Evolutionary conservation across 2,888 invertebrate species (phyloP).

Genomic region (Cephus spinipes): DNA sequence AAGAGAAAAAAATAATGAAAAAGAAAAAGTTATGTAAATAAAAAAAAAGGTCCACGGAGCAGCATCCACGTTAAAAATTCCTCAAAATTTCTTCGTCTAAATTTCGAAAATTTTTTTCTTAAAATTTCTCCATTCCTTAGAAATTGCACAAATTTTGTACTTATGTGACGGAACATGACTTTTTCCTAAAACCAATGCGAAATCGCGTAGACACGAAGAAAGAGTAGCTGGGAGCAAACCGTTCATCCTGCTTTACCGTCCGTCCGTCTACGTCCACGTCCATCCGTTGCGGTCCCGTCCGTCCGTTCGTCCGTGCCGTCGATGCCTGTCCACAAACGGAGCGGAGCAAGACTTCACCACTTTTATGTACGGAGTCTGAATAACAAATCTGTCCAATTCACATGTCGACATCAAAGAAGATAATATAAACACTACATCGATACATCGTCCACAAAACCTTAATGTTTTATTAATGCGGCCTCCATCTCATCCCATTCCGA

Average conservation of each 20-base stretch:
- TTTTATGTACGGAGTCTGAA: conserved; percentile 66
- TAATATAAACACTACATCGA: conserved; percentile 68
- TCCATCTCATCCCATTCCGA: conserved; percentile 35
- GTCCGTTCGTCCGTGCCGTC: conserved; percentile 32
- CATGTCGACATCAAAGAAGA: conserved; percentile 68
- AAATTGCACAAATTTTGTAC: too few species aligned
- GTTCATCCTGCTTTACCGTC: conserved; percentile 48
- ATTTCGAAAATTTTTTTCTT: too few species aligned
- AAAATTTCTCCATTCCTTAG: too few species aligned
- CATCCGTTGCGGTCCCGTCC: conserved; percentile 27
- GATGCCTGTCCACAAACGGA: conserved; percentile 61
- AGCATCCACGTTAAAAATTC: too few species aligned
- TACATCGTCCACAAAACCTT: conserved; percentile 67
- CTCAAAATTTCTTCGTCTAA: too few species aligned
- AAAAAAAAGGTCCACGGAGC: too few species aligned
- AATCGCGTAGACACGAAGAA: conserved; percentile 7
- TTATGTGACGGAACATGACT: background rate
- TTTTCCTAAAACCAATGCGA: background rate
- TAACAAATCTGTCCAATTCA: conserved; percentile 68
- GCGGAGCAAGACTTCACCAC: conserved; percentile 66
- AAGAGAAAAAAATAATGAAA: conserved; percentile 44
- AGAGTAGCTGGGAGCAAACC: conserved; percentile 38
- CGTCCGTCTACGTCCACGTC: conserved; percentile 28
- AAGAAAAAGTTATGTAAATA: conserved; percentile 18
- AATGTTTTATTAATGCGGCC: conserved; percentile 67